phyloP scores from a whole-genome alignment of 2,113 vertebrate species.

The Dascyllus trimaculatus region DNA sequence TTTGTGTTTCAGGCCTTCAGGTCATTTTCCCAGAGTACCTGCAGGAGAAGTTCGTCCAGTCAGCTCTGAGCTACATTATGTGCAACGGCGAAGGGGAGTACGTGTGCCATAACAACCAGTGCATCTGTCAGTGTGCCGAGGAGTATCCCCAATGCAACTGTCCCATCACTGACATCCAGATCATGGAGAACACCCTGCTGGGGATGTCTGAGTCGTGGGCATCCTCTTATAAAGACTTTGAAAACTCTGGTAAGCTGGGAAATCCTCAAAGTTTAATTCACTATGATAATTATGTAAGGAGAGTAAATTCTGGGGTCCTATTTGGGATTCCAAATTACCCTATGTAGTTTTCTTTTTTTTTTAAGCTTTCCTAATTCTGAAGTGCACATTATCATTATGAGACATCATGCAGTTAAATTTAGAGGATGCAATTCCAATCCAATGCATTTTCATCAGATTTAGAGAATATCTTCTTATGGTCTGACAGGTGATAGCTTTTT shows the following conservation, averaged over 20 bases:
- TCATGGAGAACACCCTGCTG: constrained; percentile 95
- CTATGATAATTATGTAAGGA: neutral
- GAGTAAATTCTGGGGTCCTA: neutral
- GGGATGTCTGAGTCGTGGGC: constrained; percentile 96
- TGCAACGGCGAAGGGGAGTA: constrained; percentile 98
- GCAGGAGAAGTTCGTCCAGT: constrained; percentile 99
- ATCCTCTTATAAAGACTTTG: constrained; percentile 96
- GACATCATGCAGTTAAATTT: too few relatives aligned
- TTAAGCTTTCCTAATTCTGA: neutral
- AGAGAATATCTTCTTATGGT: too few relatives aligned
- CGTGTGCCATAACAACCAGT: constrained; percentile 93
- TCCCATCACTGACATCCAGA: constrained; percentile 97
- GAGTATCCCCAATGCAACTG: constrained; percentile 99
- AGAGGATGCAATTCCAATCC: too few relatives aligned
- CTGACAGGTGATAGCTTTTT: too few relatives aligned
- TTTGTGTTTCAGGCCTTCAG: constrained; percentile 92
- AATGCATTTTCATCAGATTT: too few relatives aligned
- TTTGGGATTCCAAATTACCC: too few relatives aligned
- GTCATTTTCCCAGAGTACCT: constrained; percentile 98
- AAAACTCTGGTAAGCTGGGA: constrained; percentile 92
- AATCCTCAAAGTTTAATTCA: neutral
- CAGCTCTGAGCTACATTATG: constrained; percentile 99
- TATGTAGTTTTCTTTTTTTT: neutral
- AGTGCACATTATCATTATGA: neutral
- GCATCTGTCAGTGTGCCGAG: constrained; percentile 93